These are phyloP conservation scores for Neostethus bicornis DNA, from an alignment of 2,797 vertebrate species.

Conservation along the genomic window DNA sequence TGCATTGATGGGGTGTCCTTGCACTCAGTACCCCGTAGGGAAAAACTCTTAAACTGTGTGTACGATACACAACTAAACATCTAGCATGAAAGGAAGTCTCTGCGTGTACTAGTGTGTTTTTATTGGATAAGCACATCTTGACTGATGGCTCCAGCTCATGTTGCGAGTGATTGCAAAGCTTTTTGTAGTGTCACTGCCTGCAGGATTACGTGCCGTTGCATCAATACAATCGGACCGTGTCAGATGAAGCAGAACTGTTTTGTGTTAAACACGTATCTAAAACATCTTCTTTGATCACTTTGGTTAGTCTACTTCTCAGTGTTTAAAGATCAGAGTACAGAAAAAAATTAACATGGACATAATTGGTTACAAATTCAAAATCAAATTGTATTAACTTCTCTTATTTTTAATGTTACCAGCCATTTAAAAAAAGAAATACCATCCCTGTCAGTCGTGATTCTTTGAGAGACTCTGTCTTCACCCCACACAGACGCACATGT, in stretches of 20 bases:
- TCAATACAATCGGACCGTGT: constrained; percentile 42
- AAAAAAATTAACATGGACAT: too few relatives aligned
- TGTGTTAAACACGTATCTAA: constrained; percentile 9
- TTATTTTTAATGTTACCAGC: not conserved
- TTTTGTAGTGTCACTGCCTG: constrained; percentile 22
- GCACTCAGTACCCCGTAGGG: constrained; percentile 32
- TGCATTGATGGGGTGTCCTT: constrained; percentile 45
- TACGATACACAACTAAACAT: constrained; percentile 27
- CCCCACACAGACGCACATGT: not conserved
- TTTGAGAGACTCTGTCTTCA: not conserved
- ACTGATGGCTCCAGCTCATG: constrained; percentile 38
- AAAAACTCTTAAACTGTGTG: constrained; percentile 38
- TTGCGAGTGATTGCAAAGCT: constrained; percentile 25
- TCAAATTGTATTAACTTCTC: not conserved
- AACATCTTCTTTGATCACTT: not conserved
- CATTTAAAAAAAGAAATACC: not conserved
- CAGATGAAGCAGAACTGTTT: constrained; percentile 19
- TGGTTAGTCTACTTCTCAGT: constrained; percentile 4
- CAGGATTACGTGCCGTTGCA: constrained; percentile 37
- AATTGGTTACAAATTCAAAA: too few relatives aligned
- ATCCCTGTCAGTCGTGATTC: not conserved
- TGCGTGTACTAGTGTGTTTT: constrained; percentile 40
- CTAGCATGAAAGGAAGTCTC: constrained; percentile 43
- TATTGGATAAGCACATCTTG: constrained; percentile 53
- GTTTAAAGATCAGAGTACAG: constrained; percentile 5